Base-by-base conservation (phyloP, 2,113 vertebrate genomes). In the Pimephales promelas region DNA sequence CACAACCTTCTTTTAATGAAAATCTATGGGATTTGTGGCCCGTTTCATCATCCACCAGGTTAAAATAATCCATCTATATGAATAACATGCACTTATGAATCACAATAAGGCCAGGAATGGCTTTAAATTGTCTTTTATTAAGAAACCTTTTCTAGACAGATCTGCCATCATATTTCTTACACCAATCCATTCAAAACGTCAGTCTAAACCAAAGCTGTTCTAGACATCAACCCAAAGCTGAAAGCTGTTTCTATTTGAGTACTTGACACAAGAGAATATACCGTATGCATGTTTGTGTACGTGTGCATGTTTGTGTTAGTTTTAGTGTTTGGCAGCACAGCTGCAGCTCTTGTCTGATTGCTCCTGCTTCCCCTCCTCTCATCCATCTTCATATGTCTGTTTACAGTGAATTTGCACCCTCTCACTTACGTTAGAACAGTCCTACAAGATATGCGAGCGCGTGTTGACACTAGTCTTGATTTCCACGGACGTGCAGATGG, bases 381-480 rank as follows among this genome's bases (percentile, higher is more conserved):
- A 81, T 81, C 79, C 79, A 81, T 81, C 79, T 81, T 81, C 62
- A 81, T 81, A 64, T 56, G 64, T 36, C 79, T 81, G 79, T 70
- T 81, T 81, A 81, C 79, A 22, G 62, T 70, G 79, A 81, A 81
- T 81, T 70, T 56, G 64, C 79, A 20, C 62, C 79, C 64, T 81
- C 61, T 81, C 79, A 81, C 79, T 81, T 70, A 70, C 47, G 31
- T 34, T 81, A 70, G 26, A 54, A 52, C 79, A 40, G 45, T 70
- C 79, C 79, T 64, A 56, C 45, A 68, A 81, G 62, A 68, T 31
- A 81, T n/a, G 64, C 6, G 62, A 70, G 79, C 22, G 31, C 40
- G 47, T 66, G 79, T 70, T 70, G 79, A 81, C 79, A 70, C 79
- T 57, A 70, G 79, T 79, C 79, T 81, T 81, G 79, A 81, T 70